Base-by-base conservation (phyloP, 2,113 vertebrate species). In the Nicator chloris region DNA sequence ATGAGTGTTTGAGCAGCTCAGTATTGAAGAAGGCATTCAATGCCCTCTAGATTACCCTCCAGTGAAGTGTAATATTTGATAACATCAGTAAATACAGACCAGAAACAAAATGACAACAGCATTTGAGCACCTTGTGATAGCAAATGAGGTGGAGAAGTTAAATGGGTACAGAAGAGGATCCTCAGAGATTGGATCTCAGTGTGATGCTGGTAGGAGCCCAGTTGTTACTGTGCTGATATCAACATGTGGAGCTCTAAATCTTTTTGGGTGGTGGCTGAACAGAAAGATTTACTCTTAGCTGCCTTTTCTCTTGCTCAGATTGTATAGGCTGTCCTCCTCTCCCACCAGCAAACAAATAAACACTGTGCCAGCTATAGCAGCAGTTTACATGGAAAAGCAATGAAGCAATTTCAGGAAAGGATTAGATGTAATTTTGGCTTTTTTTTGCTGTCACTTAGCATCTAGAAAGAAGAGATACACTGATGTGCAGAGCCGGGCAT, bases 1-100 rank as follows among this genome's bases (percentile, higher is more conserved):
- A 8, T 57, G 82, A 96, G 82, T 88, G 93, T 96, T 97, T 96
- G 95, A 97, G 91, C 79, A 95, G 92, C 77, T 68, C 88, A 86
- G 75, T 93, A 82, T 4, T 91, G 92, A 94, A 82, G 88, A 92
- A 69, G 77, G 56, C 86, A 77, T 82, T 93, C 78, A 95, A 15
- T 82, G 80, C 88, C 94, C 88, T 78, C 81, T 88, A 20, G 61
- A 87, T 90, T 79, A 75, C 60, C 68, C 88, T 95, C 77, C 49
- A 86, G 72, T 93, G 83, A 89, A 96, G 87, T 90, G 91, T 72
- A 71, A 63, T 90, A 61, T 69, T 73, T 89, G 95, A 95, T 92
- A 96, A 85, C 90, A 95, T 97, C 93, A 92, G 87, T 96, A 94
- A 92, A 82, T 82, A 88, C 47, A 73, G 91, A 93, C 21, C 33